These are phyloP conservation scores for Hydrolagus affinis DNA, from an alignment of 2,113 vertebrate species.

Conservation along the genomic window DNA sequence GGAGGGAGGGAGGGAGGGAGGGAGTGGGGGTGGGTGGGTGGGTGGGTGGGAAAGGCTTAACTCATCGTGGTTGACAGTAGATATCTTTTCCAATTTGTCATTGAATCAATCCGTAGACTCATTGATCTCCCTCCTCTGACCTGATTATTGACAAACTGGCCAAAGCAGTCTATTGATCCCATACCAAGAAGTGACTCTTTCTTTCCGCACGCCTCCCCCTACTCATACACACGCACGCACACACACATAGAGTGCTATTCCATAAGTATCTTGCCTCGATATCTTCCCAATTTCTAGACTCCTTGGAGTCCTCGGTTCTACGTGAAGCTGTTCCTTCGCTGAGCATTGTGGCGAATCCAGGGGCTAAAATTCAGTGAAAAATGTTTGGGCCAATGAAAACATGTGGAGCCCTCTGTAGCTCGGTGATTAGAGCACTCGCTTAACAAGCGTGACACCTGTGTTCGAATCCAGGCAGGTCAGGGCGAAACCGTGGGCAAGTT, in stretches of 20 bases:
- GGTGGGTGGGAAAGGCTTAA: background rate
- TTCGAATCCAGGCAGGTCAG: too few relatives aligned
- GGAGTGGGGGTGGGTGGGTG: too few relatives aligned
- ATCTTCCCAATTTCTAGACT: background rate
- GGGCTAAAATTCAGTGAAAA: background rate
- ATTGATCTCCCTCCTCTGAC: conserved; percentile 8
- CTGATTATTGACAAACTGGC: conserved; percentile 10
- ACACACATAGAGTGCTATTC: background rate
- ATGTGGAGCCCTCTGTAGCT: too few relatives aligned
- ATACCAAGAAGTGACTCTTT: background rate
- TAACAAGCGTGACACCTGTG: too few relatives aligned
- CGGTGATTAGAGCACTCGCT: too few relatives aligned
- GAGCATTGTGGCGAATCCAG: background rate
- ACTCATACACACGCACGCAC: too few relatives aligned
- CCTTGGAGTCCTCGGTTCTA: background rate
- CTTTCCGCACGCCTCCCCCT: too few relatives aligned
- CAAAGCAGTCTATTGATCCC: background rate
- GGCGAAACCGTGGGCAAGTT: too few relatives aligned
- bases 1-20: too few relatives aligned
- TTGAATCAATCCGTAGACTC: conserved; percentile 17
- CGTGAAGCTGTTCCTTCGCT: background rate
- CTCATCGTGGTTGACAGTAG: background rate
- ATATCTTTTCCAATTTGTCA: conserved; percentile 24
- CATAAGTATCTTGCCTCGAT: background rate
- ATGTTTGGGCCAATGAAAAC: background rate